Percentiles rank a stretch among this genome's conserved stretches.
phyloP scores from a whole-genome alignment of 2,888 invertebrate genomes.

The Aproaerema taeniolella region DNA sequence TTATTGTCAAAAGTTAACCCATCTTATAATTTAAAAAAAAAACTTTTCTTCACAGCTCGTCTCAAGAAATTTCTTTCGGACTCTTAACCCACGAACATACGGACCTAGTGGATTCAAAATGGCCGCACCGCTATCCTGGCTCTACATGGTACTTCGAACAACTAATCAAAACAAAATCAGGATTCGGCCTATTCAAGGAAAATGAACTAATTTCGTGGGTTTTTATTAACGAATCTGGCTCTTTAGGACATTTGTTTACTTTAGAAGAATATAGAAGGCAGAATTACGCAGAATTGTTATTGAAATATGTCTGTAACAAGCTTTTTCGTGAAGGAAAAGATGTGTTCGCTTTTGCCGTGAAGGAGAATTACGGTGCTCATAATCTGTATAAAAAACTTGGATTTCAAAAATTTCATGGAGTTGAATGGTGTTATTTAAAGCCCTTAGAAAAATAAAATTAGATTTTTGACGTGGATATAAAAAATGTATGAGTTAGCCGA shows the following conservation, averaged over 20 bases:
- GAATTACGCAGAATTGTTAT: slow-evolving; percentile 41
- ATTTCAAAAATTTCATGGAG: slow-evolving; percentile 24
- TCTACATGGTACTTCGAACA: slow-evolving; percentile 23
- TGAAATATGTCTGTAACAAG: slow-evolving; percentile 39
- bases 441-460: neutral
- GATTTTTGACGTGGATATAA: too few species aligned
- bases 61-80: too few species aligned
- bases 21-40: neutral
- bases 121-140: slow-evolving; percentile 32
- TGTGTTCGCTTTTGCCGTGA: slow-evolving; percentile 36
- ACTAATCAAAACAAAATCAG: slow-evolving; percentile 21
- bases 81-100: slow-evolving; percentile 26
- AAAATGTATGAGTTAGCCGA: too few species aligned
- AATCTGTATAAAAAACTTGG: slow-evolving; percentile 43
- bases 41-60: too few species aligned
- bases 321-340: slow-evolving; percentile 31
- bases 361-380: slow-evolving; percentile 34
- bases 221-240: slow-evolving; percentile 27
- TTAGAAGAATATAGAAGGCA: slow-evolving; percentile 23
- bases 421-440: slow-evolving; percentile 32
- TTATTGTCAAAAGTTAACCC: neutral
- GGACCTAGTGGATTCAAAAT: slow-evolving; percentile 26
- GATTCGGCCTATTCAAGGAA: slow-evolving; percentile 26
- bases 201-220: slow-evolving; percentile 25
- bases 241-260: slow-evolving; percentile 25